Percentiles rank a stretch among this genome's conserved stretches.
Evolutionary conservation across 2,113 vertebrate species (phyloP).

Genomic region (Empidonax traillii): DNA sequence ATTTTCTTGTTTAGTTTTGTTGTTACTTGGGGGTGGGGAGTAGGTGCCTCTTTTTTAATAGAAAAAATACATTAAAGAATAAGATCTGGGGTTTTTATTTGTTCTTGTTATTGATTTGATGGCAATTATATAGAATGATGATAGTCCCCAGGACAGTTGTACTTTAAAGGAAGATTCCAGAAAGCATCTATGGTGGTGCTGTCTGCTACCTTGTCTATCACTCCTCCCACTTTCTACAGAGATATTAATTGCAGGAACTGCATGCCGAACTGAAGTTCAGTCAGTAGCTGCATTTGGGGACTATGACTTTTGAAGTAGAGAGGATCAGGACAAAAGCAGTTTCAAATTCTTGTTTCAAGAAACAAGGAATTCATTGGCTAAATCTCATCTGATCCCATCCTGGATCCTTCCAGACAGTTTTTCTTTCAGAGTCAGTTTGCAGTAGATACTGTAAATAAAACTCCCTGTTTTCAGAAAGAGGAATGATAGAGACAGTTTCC

Average conservation of each 20-base stretch:
- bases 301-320: not conserved
- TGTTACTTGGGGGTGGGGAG: not conserved
- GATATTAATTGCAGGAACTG: not conserved
- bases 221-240: not conserved
- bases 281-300: not conserved
- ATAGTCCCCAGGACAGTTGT: not conserved
- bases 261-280: not conserved
- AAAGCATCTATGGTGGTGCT: accelerated
- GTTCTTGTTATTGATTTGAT: not conserved
- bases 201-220: not conserved
- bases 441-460: not conserved
- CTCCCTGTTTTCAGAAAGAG: not conserved
- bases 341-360: not conserved
- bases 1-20: not conserved
- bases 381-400: not conserved
- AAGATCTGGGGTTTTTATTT: not conserved
- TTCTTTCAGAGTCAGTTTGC: not conserved
- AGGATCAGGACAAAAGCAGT: not conserved
- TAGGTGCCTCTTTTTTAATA: not conserved
- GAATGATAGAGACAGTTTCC: not conserved
- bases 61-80: not conserved
- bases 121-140: not conserved
- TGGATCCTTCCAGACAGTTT: not conserved
- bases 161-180: not conserved
- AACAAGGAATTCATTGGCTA: not conserved